Base-by-base conservation (phyloP, 2,797 vertebrate genomes). In the Premnoplex brunnescens region DNA sequence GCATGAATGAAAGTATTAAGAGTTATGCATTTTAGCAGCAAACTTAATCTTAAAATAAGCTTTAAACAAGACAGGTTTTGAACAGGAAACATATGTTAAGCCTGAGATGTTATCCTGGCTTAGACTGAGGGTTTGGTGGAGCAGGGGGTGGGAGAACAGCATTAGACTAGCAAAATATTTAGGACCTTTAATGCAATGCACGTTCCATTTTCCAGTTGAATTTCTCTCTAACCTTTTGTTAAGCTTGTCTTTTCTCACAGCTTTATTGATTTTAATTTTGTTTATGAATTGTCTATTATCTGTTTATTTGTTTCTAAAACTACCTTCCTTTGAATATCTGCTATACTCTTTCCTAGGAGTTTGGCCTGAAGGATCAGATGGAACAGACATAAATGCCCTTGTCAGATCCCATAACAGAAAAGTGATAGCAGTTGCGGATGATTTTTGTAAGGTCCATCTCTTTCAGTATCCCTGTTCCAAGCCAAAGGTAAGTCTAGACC, bases 401-500 rank as follows among this genome's bases (percentile, higher is more conserved):
- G 98, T 99, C 52, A 97, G 99, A 62, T 99, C 99, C 87, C 99
- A 98, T 97, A 99, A 98, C 89, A 98, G 99, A 89, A 99, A 98
- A 93, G 99, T 99, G 91, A 99, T 99, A 36, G 99, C 99, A 46
- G 97, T 99, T 79, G 99, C 99, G 21, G 99, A 99, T 78, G 99
- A 99, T 96, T 99, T 99, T 97, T 99, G 99, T 97, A 99, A 99
- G 98, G 99, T 99, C 85, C 99, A 99, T 93, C 98, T 99, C 94
- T 99, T 99, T 96, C 98, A 99, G 87, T 99, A 99, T 96, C 99
- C 99, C 41, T 99, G 99, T 97, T 99, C 99, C 90, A 99, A 98
- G 81, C 96, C 98, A 95, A 99, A 99, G 99, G 99, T 99, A 94
- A 96, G 96, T 85, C 89, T 85, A 66, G 22, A 59, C 54, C 39